Evolutionary conservation across 2,113 vertebrate genomes (phyloP), one percentile per base, ranked within the genome.

Genomic region (Elephantulus edwardii): DNA sequence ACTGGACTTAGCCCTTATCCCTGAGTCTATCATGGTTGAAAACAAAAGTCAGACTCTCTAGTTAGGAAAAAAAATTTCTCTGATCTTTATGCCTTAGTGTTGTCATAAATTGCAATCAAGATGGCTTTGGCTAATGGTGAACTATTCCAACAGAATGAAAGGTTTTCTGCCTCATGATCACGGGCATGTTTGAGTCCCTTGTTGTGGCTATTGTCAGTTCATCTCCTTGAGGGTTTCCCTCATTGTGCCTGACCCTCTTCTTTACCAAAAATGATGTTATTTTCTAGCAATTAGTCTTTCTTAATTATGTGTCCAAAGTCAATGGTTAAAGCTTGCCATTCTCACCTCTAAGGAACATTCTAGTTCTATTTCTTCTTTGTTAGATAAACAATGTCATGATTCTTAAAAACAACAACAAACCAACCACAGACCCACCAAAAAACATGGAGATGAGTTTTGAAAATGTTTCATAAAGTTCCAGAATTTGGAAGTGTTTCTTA

Each of bases 401-500:
- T 58, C 91, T 93, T 94, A 87, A 72, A 0, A 0, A 86, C 35
- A 78, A 30, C n/a, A 85, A 82, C 2, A 85, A 83, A 85, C 68
- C 14, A 62, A 14, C n/a, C n/a, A n/a, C n/a, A n/a, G n/a, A n/a
- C n/a, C n/a, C n/a, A n/a, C n/a, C n/a, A n/a, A n/a, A n/a, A n/a
- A n/a, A n/a, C n/a, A n/a, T n/a, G n/a, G n/a, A n/a, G n/a, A n/a
- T n/a, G n/a, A n/a, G n/a, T n/a, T 87, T 14, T n/a, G 66, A 81
- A 81, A 44, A 38, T 33, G 16, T 46, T 5, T 30, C 5, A 66
- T 84, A 87, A 22, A 82, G 40, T 50, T 16, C 11, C 19, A 82
- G 46, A 22, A 77, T 82, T 81, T 94, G 33, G 56, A 83, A 87
- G 64, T 92, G 42, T 68, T n/a, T 60, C 8, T 82, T 91, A 50